Percentiles rank a stretch among this genome's conserved stretches.
phyloP scores from a whole-genome alignment of 1,140 invertebrate species.

The Meloidogyne exigua region DNA sequence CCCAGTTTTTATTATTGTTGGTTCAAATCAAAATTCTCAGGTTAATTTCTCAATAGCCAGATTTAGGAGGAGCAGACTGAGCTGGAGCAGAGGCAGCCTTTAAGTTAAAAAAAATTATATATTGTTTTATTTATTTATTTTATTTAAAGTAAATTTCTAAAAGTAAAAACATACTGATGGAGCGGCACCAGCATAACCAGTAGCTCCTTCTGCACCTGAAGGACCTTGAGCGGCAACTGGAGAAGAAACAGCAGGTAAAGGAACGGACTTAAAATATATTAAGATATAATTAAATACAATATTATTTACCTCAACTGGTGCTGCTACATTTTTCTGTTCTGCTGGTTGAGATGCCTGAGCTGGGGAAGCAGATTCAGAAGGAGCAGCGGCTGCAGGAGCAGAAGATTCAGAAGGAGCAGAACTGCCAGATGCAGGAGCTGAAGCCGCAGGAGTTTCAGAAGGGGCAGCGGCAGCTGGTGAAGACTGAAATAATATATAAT shows the following conservation, averaged over 20 bases:
- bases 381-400: constrained; percentile 1
- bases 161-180: not conserved
- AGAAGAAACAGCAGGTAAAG: not conserved
- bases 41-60: not conserved
- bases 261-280: not conserved
- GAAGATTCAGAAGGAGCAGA: not conserved
- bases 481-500: not conserved
- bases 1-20: not conserved
- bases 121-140: too few species aligned
- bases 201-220: not conserved
- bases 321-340: not conserved
- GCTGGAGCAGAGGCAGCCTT: not conserved
- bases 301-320: not conserved
- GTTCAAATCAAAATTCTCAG: not conserved
- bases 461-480: constrained; percentile 28
- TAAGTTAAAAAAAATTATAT: not conserved
- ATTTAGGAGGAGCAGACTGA: not conserved
- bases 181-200: not conserved
- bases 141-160: too few species aligned
- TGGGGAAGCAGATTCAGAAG: not conserved
- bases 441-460: constrained; percentile 29
- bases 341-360: constrained; percentile 4
- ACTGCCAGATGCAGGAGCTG: not conserved
- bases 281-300: not conserved
- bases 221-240: not conserved